Evolutionary conservation across 2,113 vertebrate species (phyloP).

Genomic region (Eptesicus fuscus): DNA sequence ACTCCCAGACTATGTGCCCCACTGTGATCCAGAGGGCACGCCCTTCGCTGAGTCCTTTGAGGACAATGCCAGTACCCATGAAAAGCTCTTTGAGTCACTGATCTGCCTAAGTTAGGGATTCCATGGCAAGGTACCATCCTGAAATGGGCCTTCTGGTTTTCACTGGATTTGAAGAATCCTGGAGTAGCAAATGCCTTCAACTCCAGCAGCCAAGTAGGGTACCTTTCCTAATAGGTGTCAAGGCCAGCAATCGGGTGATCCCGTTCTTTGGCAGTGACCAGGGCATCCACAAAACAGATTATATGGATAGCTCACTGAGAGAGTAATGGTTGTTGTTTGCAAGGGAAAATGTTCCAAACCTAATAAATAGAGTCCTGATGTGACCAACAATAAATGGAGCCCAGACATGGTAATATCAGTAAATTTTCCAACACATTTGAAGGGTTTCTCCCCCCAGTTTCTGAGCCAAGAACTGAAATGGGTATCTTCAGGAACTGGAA

Average conservation of each 20-base stretch:
- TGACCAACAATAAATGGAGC: not conserved
- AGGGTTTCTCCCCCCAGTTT: not conserved
- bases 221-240: not conserved
- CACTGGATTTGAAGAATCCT: not conserved
- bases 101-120: not conserved
- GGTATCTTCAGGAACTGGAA: not conserved
- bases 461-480: not conserved
- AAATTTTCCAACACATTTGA: not conserved
- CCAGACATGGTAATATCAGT: not conserved
- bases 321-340: not conserved
- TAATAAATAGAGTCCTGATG: not conserved
- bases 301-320: not conserved
- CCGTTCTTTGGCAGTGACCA: not conserved
- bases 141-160: not conserved
- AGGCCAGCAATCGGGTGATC: not conserved
- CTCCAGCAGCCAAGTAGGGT: not conserved
- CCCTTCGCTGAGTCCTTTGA: not conserved
- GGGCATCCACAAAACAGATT: not conserved
- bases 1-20: not conserved
- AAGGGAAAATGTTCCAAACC: not conserved
- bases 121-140: not conserved
- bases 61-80: not conserved
- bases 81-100: not conserved
- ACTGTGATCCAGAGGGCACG: not conserved
- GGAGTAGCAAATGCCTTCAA: not conserved